These are phyloP conservation scores for Sebastes kiyomatsui DNA, from an alignment of 2,797 vertebrate genomes.

Conservation along the genomic window DNA sequence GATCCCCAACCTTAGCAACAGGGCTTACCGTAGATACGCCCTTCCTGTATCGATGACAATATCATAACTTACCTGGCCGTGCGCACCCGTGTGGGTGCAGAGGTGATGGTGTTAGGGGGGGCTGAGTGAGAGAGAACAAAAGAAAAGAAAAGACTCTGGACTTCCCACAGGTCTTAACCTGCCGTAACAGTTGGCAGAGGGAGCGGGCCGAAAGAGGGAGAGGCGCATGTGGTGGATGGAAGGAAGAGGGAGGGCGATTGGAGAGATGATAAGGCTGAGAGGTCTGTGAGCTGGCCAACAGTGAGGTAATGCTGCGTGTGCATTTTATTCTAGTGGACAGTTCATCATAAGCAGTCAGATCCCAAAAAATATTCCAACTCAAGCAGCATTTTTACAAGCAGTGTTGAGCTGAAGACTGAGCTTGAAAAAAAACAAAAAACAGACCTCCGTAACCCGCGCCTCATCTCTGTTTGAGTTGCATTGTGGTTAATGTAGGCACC, in stretches of 20 bases:
- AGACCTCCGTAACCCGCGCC: too few relatives aligned
- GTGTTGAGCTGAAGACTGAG: background rate
- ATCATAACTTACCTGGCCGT: constrained; percentile 42
- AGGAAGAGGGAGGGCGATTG: constrained; percentile 32
- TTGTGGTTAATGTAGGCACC: background rate
- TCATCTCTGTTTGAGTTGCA: too few relatives aligned
- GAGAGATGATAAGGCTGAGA: constrained; percentile 43
- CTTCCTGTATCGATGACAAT: constrained; percentile 44
- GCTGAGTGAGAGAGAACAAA: constrained; percentile 7
- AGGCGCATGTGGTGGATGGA: constrained; percentile 26
- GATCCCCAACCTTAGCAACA: background rate
- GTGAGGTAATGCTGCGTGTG: constrained; percentile 51
- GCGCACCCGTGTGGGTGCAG: background rate
- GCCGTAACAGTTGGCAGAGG: constrained; percentile 10
- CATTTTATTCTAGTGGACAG: constrained; percentile 26
- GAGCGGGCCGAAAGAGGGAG: background rate
- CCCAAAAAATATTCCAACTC: background rate
- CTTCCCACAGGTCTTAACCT: constrained; percentile 44
- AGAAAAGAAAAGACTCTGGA: constrained; percentile 19
- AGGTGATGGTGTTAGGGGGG: constrained; percentile 7
- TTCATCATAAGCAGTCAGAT: constrained; percentile 25
- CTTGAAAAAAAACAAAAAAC: background rate
- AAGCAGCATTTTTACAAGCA: background rate
- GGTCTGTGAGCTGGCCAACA: constrained; percentile 23
- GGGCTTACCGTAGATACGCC: constrained; percentile 28